Evolutionary conservation across 2,113 vertebrate genomes (phyloP).

Genomic region (Cyrtonyx montezumae): DNA sequence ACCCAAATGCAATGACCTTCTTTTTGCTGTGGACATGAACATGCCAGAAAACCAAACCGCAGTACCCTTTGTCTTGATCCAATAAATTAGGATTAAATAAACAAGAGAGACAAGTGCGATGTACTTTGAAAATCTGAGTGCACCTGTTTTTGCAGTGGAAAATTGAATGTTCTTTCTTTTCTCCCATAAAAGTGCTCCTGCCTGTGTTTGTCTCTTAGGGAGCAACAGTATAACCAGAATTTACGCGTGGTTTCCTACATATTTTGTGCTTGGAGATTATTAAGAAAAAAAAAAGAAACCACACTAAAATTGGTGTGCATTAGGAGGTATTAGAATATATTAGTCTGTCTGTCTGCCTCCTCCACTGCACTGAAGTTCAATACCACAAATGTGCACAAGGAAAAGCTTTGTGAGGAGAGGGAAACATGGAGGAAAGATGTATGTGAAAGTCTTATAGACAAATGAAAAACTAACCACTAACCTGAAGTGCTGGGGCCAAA

Average conservation of each 20-base stretch:
- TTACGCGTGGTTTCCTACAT: background rate
- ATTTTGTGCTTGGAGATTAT: constrained; percentile 37
- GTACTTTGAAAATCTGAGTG: constrained; percentile 60
- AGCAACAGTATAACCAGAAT: constrained; percentile 20
- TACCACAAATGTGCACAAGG: background rate
- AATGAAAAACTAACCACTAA: background rate
- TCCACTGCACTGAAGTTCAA: background rate
- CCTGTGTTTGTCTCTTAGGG: background rate
- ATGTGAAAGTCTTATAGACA: background rate
- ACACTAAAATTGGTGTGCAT: background rate
- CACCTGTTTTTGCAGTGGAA: constrained; percentile 68
- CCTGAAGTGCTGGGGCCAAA: background rate
- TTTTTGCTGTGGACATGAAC: constrained; percentile 39
- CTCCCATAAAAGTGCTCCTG: background rate
- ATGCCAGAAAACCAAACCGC: constrained; percentile 56
- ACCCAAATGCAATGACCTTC: constrained; percentile 46
- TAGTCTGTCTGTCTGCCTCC: background rate
- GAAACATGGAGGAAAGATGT: background rate
- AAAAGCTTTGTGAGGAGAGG: background rate
- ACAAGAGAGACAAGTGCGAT: constrained; percentile 47
- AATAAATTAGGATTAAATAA: constrained; percentile 55
- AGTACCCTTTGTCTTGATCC: constrained; percentile 5
- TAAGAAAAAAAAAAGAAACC: constrained; percentile 18
- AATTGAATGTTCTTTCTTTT: constrained; percentile 30
- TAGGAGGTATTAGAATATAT: constrained; percentile 41